These are phyloP conservation scores for Cancer borealis DNA, from an alignment of 2,888 invertebrate species.

Conservation along the genomic window DNA sequence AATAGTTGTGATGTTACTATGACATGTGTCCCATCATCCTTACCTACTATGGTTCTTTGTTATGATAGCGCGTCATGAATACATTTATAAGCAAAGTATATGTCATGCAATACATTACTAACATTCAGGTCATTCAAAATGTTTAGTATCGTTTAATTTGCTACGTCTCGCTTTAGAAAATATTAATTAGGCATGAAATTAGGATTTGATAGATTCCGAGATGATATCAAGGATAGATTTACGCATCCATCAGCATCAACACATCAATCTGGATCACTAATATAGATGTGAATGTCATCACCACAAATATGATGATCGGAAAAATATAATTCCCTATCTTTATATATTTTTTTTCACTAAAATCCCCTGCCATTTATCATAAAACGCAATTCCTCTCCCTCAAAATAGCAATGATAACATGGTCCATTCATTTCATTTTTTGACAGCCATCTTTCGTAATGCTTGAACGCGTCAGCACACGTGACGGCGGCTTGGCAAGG, in stretches of 20 bases:
- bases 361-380: not conserved
- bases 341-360: not conserved
- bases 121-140: not conserved
- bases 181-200: no score
- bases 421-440: not conserved
- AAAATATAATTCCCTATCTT: not conserved
- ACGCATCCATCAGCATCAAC: not conserved
- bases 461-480: not conserved
- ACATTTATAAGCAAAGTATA: not conserved
- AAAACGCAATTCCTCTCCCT: not conserved
- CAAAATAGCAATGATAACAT: not conserved
- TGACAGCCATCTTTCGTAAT: slow-evolving; percentile 4
- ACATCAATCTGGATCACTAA: not conserved
- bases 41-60: not conserved
- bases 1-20: not conserved
- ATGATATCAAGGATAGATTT: not conserved
- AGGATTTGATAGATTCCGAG: not conserved
- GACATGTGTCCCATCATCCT: not conserved
- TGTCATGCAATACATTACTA: not conserved
- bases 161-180: not conserved
- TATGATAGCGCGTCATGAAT: not conserved
- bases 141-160: not conserved
- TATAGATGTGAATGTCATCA: not conserved
- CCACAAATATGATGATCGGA: not conserved
- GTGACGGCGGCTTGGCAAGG: not conserved